Base-by-base conservation (phyloP, 2,888 invertebrate species). In the Zaprionus obscuricornis region DNA sequence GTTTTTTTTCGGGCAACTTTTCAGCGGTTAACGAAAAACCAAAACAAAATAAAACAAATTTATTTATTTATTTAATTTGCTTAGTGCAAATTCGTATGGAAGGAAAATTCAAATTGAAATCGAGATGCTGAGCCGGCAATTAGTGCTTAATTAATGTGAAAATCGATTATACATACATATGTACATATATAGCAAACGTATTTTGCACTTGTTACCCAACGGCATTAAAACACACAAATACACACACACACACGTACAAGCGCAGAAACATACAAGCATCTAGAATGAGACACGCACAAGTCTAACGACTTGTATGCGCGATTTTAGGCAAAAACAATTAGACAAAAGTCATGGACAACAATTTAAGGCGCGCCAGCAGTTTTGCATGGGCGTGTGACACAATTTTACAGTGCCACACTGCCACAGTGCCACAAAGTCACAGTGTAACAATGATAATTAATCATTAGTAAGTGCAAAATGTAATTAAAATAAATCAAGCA, bases 61-160 rank as follows among this genome's bases (percentile, higher is more conserved):
- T 37, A 50, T 68, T 57, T 37, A 50, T 68, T 57, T 57, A 60
- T 54, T 64, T 66, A 50, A 58, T 59, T 59, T 58, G 37, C 51
- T 63, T 62, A 56, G 58, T 65, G 67, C 39, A 50, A 60, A 56
- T 62, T 55, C 16, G 51, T 63, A 54, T 36, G 33, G 45, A 34
- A 55, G 16, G 45, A 20, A 14, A n/a, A 27, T 8, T 14, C 20
- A 18, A 16, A 26, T 49, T 58, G 42, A 33, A 31, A 20, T 11
- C 45, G 63, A 17, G 29, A 45, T 31, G 71, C 43, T 51, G 64
- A 34, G 52, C 40, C 42, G 56, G 69, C 66, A 83, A 75, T 83
- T 79, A 83, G 67, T 39, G 57, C 70, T 75, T 79, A 79, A 83
- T 78, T 78, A 83, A 75, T 73, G 73, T 75, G 63, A 70, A 78